These are phyloP conservation scores for Drosophila limbata DNA, from an alignment of 2,888 invertebrate species.

Conservation along the genomic window DNA sequence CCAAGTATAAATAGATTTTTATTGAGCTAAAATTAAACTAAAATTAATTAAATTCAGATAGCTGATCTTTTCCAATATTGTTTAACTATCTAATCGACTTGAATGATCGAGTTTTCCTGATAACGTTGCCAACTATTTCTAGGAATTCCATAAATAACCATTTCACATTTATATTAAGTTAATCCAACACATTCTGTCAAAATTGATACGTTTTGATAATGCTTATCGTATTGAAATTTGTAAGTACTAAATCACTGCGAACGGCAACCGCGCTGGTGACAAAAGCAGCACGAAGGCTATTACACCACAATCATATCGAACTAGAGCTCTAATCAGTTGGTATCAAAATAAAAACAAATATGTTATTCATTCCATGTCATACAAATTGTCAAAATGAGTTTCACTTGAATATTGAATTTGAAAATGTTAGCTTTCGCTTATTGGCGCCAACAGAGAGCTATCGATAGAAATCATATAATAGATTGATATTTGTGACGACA, in stretches of 20 bases:
- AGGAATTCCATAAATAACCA: not conserved
- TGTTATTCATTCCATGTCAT: too few species aligned
- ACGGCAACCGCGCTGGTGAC: too few species aligned
- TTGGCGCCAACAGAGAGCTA: slow-evolving; percentile 3
- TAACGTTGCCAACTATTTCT: not conserved
- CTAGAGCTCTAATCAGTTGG: not conserved
- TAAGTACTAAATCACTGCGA: not conserved
- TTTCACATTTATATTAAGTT: not conserved
- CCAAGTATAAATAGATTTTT: too few species aligned
- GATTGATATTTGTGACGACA: not conserved
- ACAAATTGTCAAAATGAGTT: not conserved
- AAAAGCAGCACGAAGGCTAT: too few species aligned
- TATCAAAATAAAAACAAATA: not conserved
- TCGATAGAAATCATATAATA: not conserved
- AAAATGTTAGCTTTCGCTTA: not conserved
- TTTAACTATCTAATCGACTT: slow-evolving; percentile 1
- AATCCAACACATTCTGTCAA: not conserved
- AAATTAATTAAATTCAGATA: not conserved
- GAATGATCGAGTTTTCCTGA: not conserved
- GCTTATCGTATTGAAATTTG: not conserved
- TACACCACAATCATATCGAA: slow-evolving; percentile 3
- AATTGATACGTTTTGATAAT: not conserved
- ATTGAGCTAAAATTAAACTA: not conserved
- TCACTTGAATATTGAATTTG: not conserved
- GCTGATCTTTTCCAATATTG: not conserved